Evolutionary conservation across 2,888 invertebrate species (phyloP).

Genomic region (Myopa tessellatipennis): DNA sequence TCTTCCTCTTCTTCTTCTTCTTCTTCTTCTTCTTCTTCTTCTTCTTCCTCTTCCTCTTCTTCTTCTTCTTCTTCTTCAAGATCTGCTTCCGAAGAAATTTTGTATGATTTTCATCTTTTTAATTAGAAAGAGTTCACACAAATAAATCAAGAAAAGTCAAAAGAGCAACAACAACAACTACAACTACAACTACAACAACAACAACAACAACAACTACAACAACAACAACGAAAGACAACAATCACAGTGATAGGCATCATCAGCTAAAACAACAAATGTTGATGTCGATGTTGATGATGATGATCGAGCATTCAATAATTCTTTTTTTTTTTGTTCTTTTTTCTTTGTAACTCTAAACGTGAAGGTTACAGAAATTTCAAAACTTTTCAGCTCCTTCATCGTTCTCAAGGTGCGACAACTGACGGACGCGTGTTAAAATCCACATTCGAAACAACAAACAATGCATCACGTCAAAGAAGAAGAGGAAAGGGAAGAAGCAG

Average conservation of each 20-base stretch:
- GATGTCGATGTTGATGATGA: background rate
- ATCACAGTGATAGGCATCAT: background rate
- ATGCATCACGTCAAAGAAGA: background rate
- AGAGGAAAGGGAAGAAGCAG: conserved; percentile 23
- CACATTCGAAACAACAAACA: background rate
- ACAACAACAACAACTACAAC: no score
- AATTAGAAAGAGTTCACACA: no score
- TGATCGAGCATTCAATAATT: no score
- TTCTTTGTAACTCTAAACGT: background rate
- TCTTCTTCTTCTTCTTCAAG: no score
- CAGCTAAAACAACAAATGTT: background rate
- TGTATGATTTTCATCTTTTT: no score
- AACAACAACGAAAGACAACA: background rate
- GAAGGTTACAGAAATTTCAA: background rate
- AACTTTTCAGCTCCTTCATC: background rate
- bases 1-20: no score
- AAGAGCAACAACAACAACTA: no score
- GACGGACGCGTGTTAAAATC: conserved; percentile 24
- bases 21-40: no score
- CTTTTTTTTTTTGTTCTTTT: background rate
- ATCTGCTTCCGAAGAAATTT: no score
- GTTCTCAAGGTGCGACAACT: conserved; percentile 21
- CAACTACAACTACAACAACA: no score
- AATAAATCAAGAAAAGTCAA: no score
- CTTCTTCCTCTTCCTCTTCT: no score